Percentiles rank a stretch among this genome's conserved stretches.
phyloP scores from a whole-genome alignment of 2,113 vertebrate genomes.

The Amphiprion percula region DNA sequence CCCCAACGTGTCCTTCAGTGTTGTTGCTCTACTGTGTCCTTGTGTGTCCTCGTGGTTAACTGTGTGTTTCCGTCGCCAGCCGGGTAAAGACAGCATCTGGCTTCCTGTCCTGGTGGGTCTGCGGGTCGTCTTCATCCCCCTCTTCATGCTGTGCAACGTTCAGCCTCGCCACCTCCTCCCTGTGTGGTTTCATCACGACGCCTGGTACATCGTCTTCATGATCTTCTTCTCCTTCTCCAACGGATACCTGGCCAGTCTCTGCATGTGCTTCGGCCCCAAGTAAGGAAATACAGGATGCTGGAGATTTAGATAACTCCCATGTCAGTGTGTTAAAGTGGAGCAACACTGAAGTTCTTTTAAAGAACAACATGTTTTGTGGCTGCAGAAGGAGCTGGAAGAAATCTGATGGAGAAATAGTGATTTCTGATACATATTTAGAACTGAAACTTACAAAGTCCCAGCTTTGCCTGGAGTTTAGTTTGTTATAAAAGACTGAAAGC shows the following conservation, averaged over 20 bases:
- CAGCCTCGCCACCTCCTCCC: slow-evolving; percentile 80
- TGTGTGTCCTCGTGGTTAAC: not conserved
- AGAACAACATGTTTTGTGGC: no score
- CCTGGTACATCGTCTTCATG: slow-evolving; percentile 96
- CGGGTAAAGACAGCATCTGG: slow-evolving; percentile 90
- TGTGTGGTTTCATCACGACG: slow-evolving; percentile 87
- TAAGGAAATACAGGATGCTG: slow-evolving; percentile 75
- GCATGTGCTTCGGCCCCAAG: slow-evolving; percentile 99
- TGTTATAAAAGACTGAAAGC: no score
- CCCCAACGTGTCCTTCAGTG: no score
- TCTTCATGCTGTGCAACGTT: slow-evolving; percentile 96
- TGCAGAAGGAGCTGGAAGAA: no score
- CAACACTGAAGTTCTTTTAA: no score
- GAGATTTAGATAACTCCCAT: no score
- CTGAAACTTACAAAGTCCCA: no score
- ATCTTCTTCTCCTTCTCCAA: slow-evolving; percentile 94
- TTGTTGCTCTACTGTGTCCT: no score
- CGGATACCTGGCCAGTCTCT: slow-evolving; percentile 97
- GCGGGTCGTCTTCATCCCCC: slow-evolving; percentile 91
- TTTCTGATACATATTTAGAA: no score
- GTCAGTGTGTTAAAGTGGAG: no score
- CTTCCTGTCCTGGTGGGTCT: slow-evolving; percentile 88
- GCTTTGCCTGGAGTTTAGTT: no score
- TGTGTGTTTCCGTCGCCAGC: slow-evolving; percentile 79
- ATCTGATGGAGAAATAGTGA: no score